These are phyloP conservation scores for Oenanthe oenanthe DNA, from an alignment of 2,113 vertebrate genomes.

Conservation along the genomic window DNA sequence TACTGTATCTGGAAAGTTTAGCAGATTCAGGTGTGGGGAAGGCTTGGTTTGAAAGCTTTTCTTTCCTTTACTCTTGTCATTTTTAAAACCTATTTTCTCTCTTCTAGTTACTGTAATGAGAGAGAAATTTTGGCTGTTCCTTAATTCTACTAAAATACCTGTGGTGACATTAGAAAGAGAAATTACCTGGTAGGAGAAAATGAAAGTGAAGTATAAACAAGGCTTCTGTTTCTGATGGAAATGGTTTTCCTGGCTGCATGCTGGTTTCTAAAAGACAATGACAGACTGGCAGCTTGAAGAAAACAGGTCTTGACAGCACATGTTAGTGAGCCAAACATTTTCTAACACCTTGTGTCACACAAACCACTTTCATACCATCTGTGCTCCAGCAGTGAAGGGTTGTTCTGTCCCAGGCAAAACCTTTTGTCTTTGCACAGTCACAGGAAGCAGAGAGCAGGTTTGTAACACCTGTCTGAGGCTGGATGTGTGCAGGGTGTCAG, in stretches of 20 bases:
- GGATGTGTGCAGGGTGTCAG: neutral
- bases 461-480: neutral
- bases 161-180: neutral
- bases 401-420: neutral
- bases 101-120: neutral
- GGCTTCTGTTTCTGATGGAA: neutral
- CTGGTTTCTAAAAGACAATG: neutral
- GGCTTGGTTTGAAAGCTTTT: neutral
- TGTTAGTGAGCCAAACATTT: neutral
- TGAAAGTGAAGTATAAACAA: neutral
- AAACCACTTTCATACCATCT: neutral
- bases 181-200: neutral
- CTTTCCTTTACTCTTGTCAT: neutral
- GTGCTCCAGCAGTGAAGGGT: neutral
- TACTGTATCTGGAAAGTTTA: neutral
- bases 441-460: neutral
- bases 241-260: neutral
- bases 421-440: neutral
- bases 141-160: neutral
- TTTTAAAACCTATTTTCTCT: neutral
- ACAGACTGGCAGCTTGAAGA: constrained; percentile 13
- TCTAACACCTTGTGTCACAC: neutral
- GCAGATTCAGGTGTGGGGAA: neutral
- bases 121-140: neutral
- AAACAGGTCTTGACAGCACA: constrained; percentile 13